Evolutionary conservation across 2,888 invertebrate species (phyloP), one percentile per base, ranked within the genome.

Genomic region (Parascotia fuliginaria): DNA sequence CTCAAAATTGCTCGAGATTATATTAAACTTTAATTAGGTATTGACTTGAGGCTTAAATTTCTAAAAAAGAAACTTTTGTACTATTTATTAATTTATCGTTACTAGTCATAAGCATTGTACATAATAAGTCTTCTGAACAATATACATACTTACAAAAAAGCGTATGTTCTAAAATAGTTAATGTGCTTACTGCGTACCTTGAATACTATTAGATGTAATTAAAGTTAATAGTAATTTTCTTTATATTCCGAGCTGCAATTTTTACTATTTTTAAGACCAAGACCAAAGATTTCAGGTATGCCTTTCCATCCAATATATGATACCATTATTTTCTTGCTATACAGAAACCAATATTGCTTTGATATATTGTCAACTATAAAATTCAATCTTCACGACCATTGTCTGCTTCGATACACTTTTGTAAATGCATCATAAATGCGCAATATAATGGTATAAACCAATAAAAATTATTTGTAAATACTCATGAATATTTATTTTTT

Each of bases 141-240:
- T 73, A 77, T 77, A 79, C 64, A 77, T 77, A 75, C 64, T 65
- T 62, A 68, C 50, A 66, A 77, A 78, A 87, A 91, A 90, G 91
- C 91, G 91, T 81, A 77, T 70, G 89, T 91, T 91, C 91, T 91
- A 91, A 91, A 91, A 77, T 90, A 91, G 87, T 77, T 86, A 83
- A 81, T 77, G 76, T 84, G 82, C 83, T 85, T 78, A 77, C 68
- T 67, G 73, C 73, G 55, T 70, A 62, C 58, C 46, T 75, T 65
- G 32, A 60, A 57, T 60, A 72, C 59, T 60, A 47, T 63, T 60
- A 62, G 53, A 58, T 53, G 54, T 45, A 59, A 42, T 46, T 6
- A 24, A 24, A 41, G 24, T 49, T 50, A 53, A 40, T 40, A 48
- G 13, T 41, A 42, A 14, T 14, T 36, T 44, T 44, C 42, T 27